phyloP scores from a whole-genome alignment of 35 echinoderm and acorn worm genomes.

The Lytechinus variegatus region DNA sequence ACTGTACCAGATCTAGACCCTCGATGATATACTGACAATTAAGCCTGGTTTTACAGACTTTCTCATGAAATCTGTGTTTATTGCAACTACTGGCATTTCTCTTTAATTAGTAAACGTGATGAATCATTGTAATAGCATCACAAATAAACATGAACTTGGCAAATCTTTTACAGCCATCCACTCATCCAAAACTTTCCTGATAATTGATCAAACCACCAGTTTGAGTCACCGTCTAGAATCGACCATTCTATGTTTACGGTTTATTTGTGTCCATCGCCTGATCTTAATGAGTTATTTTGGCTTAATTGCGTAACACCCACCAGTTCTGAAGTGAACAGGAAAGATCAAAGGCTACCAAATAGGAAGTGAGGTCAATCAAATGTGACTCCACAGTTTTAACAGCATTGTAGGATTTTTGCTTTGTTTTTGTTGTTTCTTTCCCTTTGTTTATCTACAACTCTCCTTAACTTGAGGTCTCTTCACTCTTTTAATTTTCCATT shows the following conservation, averaged over 20 bases:
- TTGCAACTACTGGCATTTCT: no score
- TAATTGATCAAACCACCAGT: background rate
- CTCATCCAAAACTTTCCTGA: background rate
- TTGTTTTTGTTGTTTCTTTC: background rate
- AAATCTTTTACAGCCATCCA: background rate
- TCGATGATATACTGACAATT: no score
- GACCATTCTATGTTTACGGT: background rate
- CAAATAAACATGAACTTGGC: slow-evolving; percentile 10
- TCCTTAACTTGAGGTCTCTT: background rate
- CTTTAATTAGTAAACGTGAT: background rate
- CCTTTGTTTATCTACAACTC: background rate
- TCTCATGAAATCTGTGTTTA: no score
- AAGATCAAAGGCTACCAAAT: background rate
- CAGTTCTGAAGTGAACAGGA: background rate
- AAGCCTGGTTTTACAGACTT: no score
- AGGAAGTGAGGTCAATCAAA: background rate
- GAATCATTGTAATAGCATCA: background rate
- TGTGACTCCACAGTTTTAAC: background rate
- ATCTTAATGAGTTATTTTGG: background rate
- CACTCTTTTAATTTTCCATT: background rate
- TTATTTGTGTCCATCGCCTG: background rate
- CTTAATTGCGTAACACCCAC: background rate
- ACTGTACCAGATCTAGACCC: no score
- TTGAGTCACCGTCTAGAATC: background rate
- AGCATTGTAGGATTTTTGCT: no score